phyloP scores from a whole-genome alignment of 1,140 invertebrate species.

The Oncopodura yosiiana region DNA sequence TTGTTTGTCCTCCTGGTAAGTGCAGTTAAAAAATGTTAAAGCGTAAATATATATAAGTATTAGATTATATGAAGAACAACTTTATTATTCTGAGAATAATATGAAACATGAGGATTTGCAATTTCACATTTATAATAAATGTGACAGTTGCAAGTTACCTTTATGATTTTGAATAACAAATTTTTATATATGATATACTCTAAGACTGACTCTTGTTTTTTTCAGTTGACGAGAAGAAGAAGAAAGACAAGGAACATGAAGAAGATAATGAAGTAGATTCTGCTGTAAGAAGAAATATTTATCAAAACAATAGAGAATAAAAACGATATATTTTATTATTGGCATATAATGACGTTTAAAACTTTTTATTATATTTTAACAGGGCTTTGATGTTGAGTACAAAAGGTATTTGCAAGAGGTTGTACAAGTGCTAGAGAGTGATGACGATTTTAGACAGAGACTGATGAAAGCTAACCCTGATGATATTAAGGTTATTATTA shows the following conservation, averaged over 20 bases:
- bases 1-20: no score
- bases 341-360: no score
- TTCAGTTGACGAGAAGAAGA: conserved; percentile 34
- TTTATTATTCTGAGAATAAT: no score
- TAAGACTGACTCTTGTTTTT: no score
- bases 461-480: conserved; percentile 66
- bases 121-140: no score
- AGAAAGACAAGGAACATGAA: conserved; percentile 27
- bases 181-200: no score
- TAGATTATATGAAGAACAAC: no score
- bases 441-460: conserved; percentile 68
- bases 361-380: conserved; percentile 2
- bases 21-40: no score
- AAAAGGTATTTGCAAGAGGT: conserved; percentile 78
- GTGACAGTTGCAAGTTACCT: no score
- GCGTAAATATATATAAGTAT: no score
- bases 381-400: conserved; percentile 56
- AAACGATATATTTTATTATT: background rate
- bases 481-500: conserved; percentile 59
- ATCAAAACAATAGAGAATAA: background rate
- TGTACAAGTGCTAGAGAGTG: conserved; percentile 69
- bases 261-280: conserved; percentile 33
- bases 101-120: no score
- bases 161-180: no score
- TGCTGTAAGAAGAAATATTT: conserved; percentile 14